These are phyloP conservation scores for Megalops cyprinoides DNA, from an alignment of 2,797 vertebrate species.

Conservation along the genomic window DNA sequence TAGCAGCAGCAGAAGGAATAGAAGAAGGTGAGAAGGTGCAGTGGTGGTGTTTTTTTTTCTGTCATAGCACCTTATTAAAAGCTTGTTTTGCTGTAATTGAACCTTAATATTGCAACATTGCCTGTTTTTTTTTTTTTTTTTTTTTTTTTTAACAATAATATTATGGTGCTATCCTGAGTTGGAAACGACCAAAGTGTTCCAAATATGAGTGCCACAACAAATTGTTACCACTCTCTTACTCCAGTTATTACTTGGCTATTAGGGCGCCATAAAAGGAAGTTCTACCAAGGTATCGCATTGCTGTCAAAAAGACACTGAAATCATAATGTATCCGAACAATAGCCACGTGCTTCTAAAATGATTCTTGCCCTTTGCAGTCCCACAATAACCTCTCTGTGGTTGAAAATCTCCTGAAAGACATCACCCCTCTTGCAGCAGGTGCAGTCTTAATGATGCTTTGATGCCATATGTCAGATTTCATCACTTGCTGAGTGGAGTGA, in stretches of 20 bases:
- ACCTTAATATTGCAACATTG: too few relatives aligned
- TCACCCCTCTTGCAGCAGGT: conserved; percentile 84
- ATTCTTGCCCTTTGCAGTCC: conserved; percentile 66
- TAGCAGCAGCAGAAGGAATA: too few relatives aligned
- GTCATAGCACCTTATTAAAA: too few relatives aligned
- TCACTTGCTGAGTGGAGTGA: conserved; percentile 93
- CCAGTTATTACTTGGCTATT: background rate
- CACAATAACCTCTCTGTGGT: conserved; percentile 71
- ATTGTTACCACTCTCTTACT: background rate
- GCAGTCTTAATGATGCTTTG: conserved; percentile 91
- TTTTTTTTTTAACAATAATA: too few relatives aligned
- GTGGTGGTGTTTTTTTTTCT: too few relatives aligned
- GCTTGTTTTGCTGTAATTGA: too few relatives aligned
- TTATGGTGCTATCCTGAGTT: too few relatives aligned
- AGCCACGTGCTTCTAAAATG: conserved; percentile 53
- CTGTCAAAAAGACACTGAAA: conserved; percentile 11
- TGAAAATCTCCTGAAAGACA: conserved; percentile 79
- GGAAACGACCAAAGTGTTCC: background rate
- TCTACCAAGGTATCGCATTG: background rate
- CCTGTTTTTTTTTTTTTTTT: too few relatives aligned
- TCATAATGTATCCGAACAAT: conserved; percentile 49
- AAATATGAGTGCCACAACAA: background rate
- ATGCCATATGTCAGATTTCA: conserved; percentile 97
- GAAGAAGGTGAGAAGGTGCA: too few relatives aligned
- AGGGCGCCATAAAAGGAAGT: background rate